These are phyloP conservation scores for Nothoprocta perdicaria DNA, from an alignment of 2,113 vertebrate genomes.

Conservation along the genomic window DNA sequence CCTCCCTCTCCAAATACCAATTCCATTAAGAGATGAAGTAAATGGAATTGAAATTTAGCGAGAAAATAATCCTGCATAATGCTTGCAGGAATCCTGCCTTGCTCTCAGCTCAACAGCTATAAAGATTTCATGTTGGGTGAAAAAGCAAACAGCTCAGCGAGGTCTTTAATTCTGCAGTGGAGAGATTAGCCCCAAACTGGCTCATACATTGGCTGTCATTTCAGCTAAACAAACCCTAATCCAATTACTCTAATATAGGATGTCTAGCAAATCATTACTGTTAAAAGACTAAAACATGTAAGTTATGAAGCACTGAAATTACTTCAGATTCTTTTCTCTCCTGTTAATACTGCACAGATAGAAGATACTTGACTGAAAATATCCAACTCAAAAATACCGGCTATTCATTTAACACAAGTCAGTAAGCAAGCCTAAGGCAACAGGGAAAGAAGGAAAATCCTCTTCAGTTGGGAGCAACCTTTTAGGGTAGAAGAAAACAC, in stretches of 20 bases:
- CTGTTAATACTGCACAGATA: not conserved
- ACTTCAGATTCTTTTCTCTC: not conserved
- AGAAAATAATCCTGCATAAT: conserved; percentile 23
- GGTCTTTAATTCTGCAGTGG: conserved; percentile 3
- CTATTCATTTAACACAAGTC: not conserved
- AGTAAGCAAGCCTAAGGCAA: not conserved
- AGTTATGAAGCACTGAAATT: not conserved
- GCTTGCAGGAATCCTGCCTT: conserved; percentile 10
- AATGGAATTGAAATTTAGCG: not conserved
- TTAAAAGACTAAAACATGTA: not conserved
- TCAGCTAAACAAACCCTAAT: conserved; percentile 28
- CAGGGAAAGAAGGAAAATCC: not conserved
- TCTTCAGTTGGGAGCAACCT: not conserved
- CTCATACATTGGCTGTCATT: conserved; percentile 18
- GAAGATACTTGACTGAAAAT: too few species aligned
- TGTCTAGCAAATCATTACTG: not conserved
- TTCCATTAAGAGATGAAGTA: not conserved
- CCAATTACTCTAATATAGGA: conserved; percentile 51
- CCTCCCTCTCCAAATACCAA: not conserved
- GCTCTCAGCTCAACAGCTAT: conserved; percentile 21
- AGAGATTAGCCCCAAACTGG: conserved; percentile 50
- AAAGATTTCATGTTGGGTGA: conserved; percentile 3
- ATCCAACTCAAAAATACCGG: not conserved
- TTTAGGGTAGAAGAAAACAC: not conserved
- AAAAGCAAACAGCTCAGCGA: conserved; percentile 45